Conservation (phyloP, 2,888 invertebrate species). For the Drosophila nr. perissopoda region DNA sequence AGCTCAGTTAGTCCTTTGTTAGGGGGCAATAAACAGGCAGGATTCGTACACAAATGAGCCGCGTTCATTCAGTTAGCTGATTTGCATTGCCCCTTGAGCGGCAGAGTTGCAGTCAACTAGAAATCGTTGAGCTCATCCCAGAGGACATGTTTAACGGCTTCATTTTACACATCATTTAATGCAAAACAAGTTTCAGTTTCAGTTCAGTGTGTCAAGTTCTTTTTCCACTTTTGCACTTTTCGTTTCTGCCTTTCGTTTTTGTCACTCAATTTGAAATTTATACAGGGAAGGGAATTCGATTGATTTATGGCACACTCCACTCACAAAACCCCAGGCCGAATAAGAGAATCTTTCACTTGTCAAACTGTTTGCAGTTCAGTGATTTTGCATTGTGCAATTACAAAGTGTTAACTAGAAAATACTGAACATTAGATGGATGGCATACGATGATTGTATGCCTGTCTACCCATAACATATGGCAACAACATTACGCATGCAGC, state of each 20-base stretch:
- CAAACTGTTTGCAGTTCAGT: slow-evolving; percentile 71
- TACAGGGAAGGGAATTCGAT: slow-evolving; percentile 42
- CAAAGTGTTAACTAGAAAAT: slow-evolving; percentile 82
- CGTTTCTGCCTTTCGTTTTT: slow-evolving; percentile 46
- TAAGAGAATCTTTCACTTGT: slow-evolving; percentile 69
- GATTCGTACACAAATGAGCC: slow-evolving; percentile 9
- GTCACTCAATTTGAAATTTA: slow-evolving; percentile 78
- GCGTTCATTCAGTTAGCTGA: slow-evolving; percentile 34
- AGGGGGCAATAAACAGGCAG: slow-evolving; percentile 14
- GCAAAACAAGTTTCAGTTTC: slow-evolving; percentile 69
- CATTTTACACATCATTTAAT: slow-evolving; percentile 84
- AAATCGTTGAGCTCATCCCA: slow-evolving; percentile 58
- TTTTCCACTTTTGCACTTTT: slow-evolving; percentile 11
- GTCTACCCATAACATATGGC: slow-evolving; percentile 46
- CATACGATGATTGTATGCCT: not conserved
- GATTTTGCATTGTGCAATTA: slow-evolving; percentile 76
- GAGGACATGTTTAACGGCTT: slow-evolving; percentile 79
- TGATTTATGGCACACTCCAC: slow-evolving; percentile 68
- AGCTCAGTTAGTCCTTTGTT: slow-evolving; percentile 1
- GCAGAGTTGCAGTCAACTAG: slow-evolving; percentile 30
- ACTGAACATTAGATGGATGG: slow-evolving; percentile 26
- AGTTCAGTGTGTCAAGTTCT: slow-evolving; percentile 23
- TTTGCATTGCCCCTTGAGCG: slow-evolving; percentile 61
- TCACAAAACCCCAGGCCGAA: not conserved
- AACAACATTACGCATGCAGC: slow-evolving; percentile 32